A percentile compares a stretch with the other conserved stretches of the same genome.
phyloP scores from a whole-genome alignment of 2,113 vertebrate species.

The Donacobius atricapilla region DNA sequence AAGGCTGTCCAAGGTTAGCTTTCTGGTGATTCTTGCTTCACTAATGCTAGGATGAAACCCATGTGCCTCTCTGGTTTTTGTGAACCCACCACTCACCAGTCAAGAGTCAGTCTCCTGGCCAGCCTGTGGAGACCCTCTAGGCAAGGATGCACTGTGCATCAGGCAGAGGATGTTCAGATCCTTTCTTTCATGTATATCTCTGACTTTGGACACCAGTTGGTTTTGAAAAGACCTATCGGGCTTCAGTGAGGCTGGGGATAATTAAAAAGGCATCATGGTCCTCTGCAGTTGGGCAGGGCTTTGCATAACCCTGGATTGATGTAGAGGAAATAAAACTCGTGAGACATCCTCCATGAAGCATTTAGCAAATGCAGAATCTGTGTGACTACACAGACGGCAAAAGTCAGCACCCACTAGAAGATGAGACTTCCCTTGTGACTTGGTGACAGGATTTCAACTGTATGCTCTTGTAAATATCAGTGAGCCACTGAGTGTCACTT shows the following conservation, averaged over 20 bases:
- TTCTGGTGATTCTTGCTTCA: neutral
- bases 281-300: neutral
- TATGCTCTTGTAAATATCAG: neutral
- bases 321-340: neutral
- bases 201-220: neutral
- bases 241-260: neutral
- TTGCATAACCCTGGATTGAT: neutral
- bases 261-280: neutral
- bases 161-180: neutral
- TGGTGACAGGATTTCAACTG: neutral
- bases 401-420: neutral
- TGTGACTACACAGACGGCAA: neutral
- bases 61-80: accelerated
- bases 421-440: neutral
- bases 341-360: neutral
- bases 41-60: neutral
- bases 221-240: neutral
- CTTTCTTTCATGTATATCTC: neutral
- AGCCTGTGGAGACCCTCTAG: neutral
- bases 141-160: neutral
- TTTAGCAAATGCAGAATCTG: neutral
- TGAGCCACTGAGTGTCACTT: neutral
- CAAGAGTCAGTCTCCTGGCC: neutral
- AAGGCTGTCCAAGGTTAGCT: neutral
- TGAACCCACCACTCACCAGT: neutral